Evolutionary conservation across 1,140 invertebrate genomes (phyloP).

Genomic region (Panagrolaimus sp.): DNA sequence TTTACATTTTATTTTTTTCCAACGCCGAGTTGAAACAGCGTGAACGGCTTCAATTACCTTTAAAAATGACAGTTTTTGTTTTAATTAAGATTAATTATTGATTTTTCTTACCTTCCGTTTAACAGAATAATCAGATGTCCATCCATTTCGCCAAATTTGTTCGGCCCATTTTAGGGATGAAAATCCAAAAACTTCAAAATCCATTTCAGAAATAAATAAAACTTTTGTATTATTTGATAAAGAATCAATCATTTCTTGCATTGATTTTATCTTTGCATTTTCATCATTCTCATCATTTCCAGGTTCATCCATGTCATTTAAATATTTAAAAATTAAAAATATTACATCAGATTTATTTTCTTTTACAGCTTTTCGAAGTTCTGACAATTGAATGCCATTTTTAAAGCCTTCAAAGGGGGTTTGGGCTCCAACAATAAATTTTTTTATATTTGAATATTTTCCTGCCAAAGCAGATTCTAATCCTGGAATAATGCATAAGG

Average conservation of each 20-base stretch:
- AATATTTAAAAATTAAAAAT: constrained; percentile 2
- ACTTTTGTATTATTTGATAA: neutral
- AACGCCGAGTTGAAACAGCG: neutral
- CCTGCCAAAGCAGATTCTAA: neutral
- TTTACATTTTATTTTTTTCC: neutral
- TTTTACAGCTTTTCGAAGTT: neutral
- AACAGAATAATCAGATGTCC: neutral
- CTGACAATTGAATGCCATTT: neutral
- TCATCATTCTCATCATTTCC: neutral
- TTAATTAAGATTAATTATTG: too few species aligned
- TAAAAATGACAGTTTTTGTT: neutral
- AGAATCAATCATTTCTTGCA: neutral
- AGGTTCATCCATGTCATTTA: neutral
- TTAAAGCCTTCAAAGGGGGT: neutral
- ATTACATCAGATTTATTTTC: neutral
- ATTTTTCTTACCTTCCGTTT: neutral
- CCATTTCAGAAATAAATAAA: neutral
- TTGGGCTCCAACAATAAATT: neutral
- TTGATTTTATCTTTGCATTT: neutral
- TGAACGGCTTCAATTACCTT: neutral
- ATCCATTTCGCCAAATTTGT: neutral
- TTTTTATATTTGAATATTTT: neutral
- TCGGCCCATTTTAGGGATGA: neutral
- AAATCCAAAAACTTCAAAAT: neutral
- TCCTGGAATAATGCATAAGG: neutral